Percentiles rank a stretch among this genome's conserved stretches.
Conservation (phyloP, 2,888 invertebrate species). For the Acleris sparsana region DNA sequence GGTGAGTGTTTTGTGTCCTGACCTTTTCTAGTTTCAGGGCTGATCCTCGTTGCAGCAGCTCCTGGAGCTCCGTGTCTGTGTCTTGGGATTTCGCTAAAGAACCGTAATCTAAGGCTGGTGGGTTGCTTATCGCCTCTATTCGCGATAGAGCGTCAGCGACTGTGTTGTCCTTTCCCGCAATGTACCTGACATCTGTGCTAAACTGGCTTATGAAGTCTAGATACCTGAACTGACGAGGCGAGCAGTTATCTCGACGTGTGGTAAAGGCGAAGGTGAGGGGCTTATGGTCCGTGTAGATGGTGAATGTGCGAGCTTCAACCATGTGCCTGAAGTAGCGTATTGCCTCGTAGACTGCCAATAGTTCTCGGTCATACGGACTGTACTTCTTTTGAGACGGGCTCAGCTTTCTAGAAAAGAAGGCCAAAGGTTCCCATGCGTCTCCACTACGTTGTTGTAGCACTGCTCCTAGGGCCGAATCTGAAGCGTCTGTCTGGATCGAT, state of each 20-base stretch:
- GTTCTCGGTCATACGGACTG: conserved; percentile 57
- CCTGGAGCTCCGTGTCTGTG: conserved; percentile 38
- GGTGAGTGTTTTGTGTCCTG: conserved; percentile 5
- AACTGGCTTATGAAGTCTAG: conserved; percentile 56
- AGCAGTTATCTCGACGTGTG: conserved; percentile 46
- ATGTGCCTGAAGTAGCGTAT: conserved; percentile 55
- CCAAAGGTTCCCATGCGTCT: conserved; percentile 51
- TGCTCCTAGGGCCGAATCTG: conserved; percentile 57
- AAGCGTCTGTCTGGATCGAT: conserved; percentile 55
- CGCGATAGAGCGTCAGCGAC: conserved; percentile 55
- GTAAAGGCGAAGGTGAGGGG: conserved; percentile 52
- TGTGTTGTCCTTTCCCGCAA: conserved; percentile 51
- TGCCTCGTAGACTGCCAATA: conserved; percentile 56
- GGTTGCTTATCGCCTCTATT: conserved; percentile 38
- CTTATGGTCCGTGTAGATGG: conserved; percentile 56
- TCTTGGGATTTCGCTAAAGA: conserved; percentile 28
- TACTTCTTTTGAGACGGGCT: conserved; percentile 49
- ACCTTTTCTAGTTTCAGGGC: conserved; percentile 37
- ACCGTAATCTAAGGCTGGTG: conserved; percentile 27
- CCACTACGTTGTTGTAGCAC: conserved; percentile 52
- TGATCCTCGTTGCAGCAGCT: conserved; percentile 23
- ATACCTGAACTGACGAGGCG: conserved; percentile 54
- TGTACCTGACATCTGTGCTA: conserved; percentile 51
- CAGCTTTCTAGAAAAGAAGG: conserved; percentile 57
- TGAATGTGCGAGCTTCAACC: conserved; percentile 54